Evolutionary conservation across 2,797 vertebrate species (phyloP).

Genomic region (Delichon dasypus): DNA sequence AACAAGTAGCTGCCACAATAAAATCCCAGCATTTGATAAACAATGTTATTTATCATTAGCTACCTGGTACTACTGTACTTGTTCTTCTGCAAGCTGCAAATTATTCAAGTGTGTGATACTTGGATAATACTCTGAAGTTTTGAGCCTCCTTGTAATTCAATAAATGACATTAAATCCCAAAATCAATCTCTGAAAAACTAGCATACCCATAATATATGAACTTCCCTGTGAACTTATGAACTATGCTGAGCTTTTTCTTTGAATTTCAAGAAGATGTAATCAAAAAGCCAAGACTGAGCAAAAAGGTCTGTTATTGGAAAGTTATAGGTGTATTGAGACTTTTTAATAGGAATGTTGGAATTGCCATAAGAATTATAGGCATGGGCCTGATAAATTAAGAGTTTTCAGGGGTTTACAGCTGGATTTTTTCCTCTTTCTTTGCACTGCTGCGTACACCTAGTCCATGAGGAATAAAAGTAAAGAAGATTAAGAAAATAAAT

Average conservation of each 20-base stretch:
- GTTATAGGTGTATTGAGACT: neutral
- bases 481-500: neutral
- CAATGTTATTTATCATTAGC: neutral
- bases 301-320: neutral
- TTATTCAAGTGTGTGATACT: neutral
- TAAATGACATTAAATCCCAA: neutral
- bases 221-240: neutral
- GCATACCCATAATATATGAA: neutral
- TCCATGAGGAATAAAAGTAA: neutral
- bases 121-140: neutral
- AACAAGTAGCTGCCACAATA: neutral
- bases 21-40: neutral
- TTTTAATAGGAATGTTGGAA: neutral
- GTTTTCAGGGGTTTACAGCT: neutral
- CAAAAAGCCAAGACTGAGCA: neutral
- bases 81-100: neutral
- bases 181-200: neutral
- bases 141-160: neutral
- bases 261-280: neutral
- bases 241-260: neutral
- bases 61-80: neutral
- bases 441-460: neutral
- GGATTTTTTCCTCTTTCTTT: slow-evolving; percentile 1
- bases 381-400: neutral
- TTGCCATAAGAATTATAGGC: neutral